A percentile compares a stretch with the other conserved stretches of the same genome.
phyloP scores from a whole-genome alignment of 2,113 vertebrate genomes.

The Rynchops niger region DNA sequence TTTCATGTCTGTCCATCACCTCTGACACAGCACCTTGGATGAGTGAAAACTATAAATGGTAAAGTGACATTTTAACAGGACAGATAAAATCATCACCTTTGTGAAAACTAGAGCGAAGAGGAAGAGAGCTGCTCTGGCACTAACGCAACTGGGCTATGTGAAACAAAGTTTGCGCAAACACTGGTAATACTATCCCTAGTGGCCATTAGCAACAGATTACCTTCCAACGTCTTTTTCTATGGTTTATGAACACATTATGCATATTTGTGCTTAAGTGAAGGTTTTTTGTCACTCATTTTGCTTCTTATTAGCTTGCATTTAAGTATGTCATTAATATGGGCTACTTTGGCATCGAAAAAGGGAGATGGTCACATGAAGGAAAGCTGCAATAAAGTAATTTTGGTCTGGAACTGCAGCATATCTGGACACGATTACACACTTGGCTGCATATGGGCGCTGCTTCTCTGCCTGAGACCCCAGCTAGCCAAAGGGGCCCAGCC shows the following conservation, averaged over 20 bases:
- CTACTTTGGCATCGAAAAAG: neutral
- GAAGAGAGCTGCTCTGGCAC: neutral
- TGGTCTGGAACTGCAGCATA: neutral
- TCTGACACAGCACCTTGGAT: neutral
- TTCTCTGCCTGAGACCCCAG: neutral
- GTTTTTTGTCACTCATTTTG: neutral
- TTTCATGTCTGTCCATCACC: neutral
- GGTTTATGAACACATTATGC: neutral
- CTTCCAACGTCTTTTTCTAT: neutral
- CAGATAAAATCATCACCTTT: neutral
- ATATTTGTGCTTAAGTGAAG: neutral
- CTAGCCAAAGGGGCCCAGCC: neutral
- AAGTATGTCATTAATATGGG: neutral
- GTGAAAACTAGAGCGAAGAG: neutral
- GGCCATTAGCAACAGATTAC: neutral
- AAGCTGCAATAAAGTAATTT: neutral
- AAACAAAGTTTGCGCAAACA: neutral
- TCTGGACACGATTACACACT: neutral
- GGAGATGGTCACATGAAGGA: neutral
- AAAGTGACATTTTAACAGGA: neutral
- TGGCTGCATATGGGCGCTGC: neutral
- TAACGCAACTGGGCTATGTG: neutral
- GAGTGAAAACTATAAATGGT: neutral
- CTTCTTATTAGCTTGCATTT: neutral
- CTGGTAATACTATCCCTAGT: neutral